A percentile compares a stretch with the other conserved stretches of the same genome.
phyloP scores from a whole-genome alignment of 2,113 vertebrate genomes.

The Micronisus gabar region DNA sequence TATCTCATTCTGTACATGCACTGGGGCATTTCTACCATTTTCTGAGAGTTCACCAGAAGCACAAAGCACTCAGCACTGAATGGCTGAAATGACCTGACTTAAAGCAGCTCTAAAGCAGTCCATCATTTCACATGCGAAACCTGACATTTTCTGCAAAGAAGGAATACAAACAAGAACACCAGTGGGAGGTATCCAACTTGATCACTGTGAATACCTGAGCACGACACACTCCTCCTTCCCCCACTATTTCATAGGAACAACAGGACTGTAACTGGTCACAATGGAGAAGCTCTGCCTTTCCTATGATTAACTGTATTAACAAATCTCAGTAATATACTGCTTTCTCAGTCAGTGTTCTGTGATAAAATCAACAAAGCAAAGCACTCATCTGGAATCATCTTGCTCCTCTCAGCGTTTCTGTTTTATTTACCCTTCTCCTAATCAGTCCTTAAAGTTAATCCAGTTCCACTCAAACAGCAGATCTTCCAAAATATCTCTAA shows the following conservation, averaged over 20 bases:
- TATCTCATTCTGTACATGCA: background rate
- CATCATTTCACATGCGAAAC: background rate
- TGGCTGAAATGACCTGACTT: background rate
- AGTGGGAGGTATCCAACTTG: background rate
- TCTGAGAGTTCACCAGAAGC: background rate
- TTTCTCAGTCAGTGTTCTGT: background rate
- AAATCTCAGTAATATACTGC: background rate
- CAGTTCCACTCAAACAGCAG: background rate
- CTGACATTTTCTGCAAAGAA: background rate
- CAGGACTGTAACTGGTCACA: background rate
- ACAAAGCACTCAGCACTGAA: background rate
- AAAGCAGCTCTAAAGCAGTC: background rate
- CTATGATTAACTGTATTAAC: background rate
- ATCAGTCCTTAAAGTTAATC: background rate
- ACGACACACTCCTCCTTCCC: background rate
- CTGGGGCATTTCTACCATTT: background rate
- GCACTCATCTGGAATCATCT: background rate
- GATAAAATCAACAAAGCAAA: background rate
- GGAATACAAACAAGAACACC: background rate
- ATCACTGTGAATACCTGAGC: background rate
- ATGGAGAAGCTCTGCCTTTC: background rate
- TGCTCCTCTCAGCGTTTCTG: background rate
- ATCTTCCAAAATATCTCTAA: background rate
- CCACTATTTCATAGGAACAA: background rate
- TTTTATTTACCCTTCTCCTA: background rate